Evolutionary conservation across 2,113 vertebrate species (phyloP), one percentile per base, ranked within the genome.

Genomic region (Seriola rivoliana): DNA sequence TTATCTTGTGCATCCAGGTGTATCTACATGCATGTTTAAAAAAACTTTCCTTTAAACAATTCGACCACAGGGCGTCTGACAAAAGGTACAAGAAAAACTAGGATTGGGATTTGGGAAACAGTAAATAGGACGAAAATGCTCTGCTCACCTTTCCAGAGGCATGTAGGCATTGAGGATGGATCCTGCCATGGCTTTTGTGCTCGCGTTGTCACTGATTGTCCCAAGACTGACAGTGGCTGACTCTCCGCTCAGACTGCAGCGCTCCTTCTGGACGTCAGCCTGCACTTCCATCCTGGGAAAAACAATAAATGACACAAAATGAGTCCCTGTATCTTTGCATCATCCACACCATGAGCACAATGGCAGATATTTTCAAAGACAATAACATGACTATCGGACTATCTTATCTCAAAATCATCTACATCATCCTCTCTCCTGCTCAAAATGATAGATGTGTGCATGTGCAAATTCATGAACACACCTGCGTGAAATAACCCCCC

Each of bases 181-280:
- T 66, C 98, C 98, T 4, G 98, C 98, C 98, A 99, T 99, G 70
- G 98, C 98, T 94, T 97, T 99, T 91, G 98, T 99, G 93, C 98
- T 99, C 46, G 98, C 97, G 23, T 97, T 99, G 84, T 99, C 98
- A 85, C 98, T 99, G 25, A 97, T 96, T 3, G 98, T 98, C 75
- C 98, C 98, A 88, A 99, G 93, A 85, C 98, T 99, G 81, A 99
- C 97, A 0, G 97, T 99, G 87, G 97, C 98, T 0, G 98, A 99
- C 86, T 99, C 98, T 54, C 98, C 98, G 21, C 98, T 99, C 82
- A 99, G 94, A 83, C 98, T 99, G 92, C 96, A 97, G 38, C 97
- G 95, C 75, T 99, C 98, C 79, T 99, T 99, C 94, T 99, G 98
- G 16, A 99, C 96, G 23, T 99, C 98, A 29, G 98, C 98, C 93